These are phyloP conservation scores for Aegotheles bennettii DNA, from an alignment of 2,113 vertebrate species.

Conservation along the genomic window DNA sequence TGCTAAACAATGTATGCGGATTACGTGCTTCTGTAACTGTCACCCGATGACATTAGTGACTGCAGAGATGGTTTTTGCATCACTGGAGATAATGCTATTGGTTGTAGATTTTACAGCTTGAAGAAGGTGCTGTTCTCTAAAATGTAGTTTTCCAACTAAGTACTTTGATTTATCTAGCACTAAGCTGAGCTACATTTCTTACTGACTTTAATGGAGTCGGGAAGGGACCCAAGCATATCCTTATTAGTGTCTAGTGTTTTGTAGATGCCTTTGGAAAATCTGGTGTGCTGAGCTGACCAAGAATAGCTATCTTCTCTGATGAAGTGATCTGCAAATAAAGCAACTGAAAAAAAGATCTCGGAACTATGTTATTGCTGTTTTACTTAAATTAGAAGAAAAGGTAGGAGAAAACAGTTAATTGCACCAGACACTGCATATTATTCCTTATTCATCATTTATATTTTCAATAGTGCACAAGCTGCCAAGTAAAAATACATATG, in stretches of 20 bases:
- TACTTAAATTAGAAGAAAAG: background rate
- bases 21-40: background rate
- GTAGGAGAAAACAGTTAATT: background rate
- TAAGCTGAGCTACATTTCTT: background rate
- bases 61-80: background rate
- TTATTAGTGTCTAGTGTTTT: background rate
- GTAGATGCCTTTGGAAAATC: constrained; percentile 3
- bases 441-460: background rate
- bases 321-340: background rate
- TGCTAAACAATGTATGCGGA: background rate
- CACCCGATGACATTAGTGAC: background rate
- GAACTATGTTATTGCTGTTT: background rate
- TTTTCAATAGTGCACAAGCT: background rate
- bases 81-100: background rate
- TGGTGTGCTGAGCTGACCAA: background rate
- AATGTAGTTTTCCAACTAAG: background rate
- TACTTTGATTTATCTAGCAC: background rate
- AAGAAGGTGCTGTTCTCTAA: background rate
- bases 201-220: background rate
- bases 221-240: background rate
- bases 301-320: background rate
- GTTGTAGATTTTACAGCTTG: background rate
- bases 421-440: background rate
- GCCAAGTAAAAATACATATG: background rate
- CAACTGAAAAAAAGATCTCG: background rate